These are phyloP conservation scores for Trimorus sp. DNA, from an alignment of 2,888 invertebrate species.

Conservation along the genomic window DNA sequence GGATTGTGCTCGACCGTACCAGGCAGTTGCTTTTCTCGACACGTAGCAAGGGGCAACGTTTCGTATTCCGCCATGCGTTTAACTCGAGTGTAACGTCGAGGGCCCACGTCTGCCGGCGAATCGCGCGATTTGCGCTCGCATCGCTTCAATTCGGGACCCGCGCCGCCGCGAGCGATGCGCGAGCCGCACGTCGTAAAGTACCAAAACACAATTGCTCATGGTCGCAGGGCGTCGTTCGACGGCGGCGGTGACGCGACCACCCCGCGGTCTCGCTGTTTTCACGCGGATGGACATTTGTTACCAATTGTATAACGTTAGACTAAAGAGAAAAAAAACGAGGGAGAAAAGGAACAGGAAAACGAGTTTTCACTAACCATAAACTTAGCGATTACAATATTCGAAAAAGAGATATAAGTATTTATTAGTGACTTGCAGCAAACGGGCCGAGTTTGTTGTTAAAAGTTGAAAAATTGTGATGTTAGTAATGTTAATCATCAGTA, in stretches of 20 bases:
- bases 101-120: not conserved
- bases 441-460: conserved; percentile 44
- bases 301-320: conserved; percentile 39
- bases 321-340: not conserved
- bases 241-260: not conserved
- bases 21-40: conserved; percentile 12
- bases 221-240: conserved; percentile 12
- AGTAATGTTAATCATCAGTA: conserved; percentile 63
- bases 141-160: not conserved
- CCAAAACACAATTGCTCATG: conserved; percentile 30
- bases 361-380: conserved; percentile 33
- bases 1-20: conserved; percentile 11
- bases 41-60: no score
- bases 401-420: conserved; percentile 38
- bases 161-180: conserved; percentile 1
- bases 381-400: conserved; percentile 48
- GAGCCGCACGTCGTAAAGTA: conserved; percentile 15
- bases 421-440: conserved; percentile 51
- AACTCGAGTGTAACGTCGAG: conserved; percentile 34
- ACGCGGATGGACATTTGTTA: conserved; percentile 41
- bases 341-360: no score
- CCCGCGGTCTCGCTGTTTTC: conserved; percentile 11
- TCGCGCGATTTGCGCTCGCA: conserved; percentile 3
- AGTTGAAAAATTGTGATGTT: conserved; percentile 60
- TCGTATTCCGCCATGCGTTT: not conserved